Conservation (phyloP, 1,140 invertebrate genomes). For the Calephelis nemesis region DNA sequence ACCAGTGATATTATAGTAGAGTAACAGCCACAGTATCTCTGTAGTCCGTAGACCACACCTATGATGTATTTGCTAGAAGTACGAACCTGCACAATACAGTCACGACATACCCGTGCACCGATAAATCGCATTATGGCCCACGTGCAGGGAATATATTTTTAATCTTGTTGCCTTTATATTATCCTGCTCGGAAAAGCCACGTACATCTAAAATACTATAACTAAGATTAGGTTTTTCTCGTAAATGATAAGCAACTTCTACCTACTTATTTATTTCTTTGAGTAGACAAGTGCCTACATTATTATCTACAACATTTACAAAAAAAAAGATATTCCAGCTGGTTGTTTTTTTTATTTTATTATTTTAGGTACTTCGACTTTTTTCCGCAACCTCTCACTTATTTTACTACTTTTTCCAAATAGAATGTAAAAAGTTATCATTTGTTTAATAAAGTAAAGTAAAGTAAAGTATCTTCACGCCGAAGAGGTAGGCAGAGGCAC, state of each 20-base stretch:
- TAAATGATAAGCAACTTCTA: not conserved
- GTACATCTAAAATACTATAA: conserved; percentile 20
- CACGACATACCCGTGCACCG: conserved; percentile 65
- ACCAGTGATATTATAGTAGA: conserved; percentile 2
- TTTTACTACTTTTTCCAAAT: no score
- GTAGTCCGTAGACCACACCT: conserved; percentile 35
- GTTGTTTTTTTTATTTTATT: no score
- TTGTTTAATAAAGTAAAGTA: no score
- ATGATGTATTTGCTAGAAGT: conserved; percentile 58
- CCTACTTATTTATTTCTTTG: no score
- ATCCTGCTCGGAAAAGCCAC: conserved; percentile 60
- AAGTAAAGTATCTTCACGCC: no score
- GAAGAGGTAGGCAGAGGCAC: no score
- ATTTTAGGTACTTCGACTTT: no score
- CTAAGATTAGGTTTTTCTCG: not conserved
- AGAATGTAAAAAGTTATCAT: no score
- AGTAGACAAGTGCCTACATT: no score
- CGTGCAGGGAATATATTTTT: conserved; percentile 76
- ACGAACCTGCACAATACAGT: conserved; percentile 52
- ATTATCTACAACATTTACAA: no score
- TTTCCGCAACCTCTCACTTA: no score
- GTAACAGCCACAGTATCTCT: not conserved
- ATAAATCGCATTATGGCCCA: conserved; percentile 76
- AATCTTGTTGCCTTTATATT: conserved; percentile 75
- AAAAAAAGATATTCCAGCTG: no score